Evolutionary conservation across 2,888 invertebrate genomes (phyloP).

Genomic region (Drosophila aldrichi): DNA sequence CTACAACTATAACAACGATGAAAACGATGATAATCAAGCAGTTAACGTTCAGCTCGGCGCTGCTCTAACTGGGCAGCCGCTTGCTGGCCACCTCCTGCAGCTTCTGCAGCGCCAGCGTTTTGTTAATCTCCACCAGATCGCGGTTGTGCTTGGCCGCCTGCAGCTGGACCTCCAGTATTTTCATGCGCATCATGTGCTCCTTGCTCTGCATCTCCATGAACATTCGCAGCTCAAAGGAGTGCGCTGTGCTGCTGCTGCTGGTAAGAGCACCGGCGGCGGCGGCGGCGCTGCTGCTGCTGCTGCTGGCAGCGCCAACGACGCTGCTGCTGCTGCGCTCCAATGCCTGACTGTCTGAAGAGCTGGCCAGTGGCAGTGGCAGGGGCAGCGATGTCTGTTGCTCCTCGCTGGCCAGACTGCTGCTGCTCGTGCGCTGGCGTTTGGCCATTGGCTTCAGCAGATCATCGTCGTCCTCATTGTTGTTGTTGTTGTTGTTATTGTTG

Average conservation of each 20-base stretch:
- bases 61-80: slow-evolving; percentile 81
- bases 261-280: not conserved
- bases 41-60: slow-evolving; percentile 13
- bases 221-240: slow-evolving; percentile 77
- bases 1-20: slow-evolving; percentile 72
- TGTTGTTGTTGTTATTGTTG: slow-evolving; percentile 62
- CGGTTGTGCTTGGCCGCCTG: slow-evolving; percentile 85
- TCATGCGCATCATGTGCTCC: slow-evolving; percentile 85
- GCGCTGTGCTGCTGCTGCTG: slow-evolving; percentile 36
- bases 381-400: slow-evolving; percentile 49
- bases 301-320: slow-evolving; percentile 9
- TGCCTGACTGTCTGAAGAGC: slow-evolving; percentile 56
- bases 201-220: slow-evolving; percentile 85
- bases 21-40: slow-evolving; percentile 44
- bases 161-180: slow-evolving; percentile 85
- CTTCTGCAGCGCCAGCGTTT: slow-evolving; percentile 88
- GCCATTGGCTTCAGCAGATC: slow-evolving; percentile 64
- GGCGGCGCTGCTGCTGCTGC: slow-evolving; percentile 30
- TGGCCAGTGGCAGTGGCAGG: slow-evolving; percentile 29
- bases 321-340: slow-evolving; percentile 55
- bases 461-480: slow-evolving; percentile 74
- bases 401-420: slow-evolving; percentile 65
- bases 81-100: slow-evolving; percentile 86
- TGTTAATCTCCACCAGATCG: slow-evolving; percentile 88
- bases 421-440: slow-evolving; percentile 80